A percentile compares a stretch with the other conserved stretches of the same genome.
Conservation (phyloP, 2,113 vertebrate species). For the Carassius carassius region DNA sequence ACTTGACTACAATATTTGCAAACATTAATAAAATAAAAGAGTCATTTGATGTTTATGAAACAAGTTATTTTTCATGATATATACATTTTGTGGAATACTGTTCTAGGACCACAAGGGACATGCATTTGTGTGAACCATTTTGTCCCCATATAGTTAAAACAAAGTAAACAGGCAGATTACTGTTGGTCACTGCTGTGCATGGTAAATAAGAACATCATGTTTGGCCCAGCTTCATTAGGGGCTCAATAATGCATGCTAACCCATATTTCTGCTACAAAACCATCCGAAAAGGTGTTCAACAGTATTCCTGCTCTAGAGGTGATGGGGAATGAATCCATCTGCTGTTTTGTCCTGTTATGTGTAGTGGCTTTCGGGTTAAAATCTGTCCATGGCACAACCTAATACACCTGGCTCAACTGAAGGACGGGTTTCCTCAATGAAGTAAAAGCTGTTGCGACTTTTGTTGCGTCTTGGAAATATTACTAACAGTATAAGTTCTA, state of each 20-base stretch:
- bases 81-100: too few relatives aligned
- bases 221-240: not conserved
- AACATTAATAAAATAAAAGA: not conserved
- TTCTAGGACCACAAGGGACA: not conserved
- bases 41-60: not conserved
- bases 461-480: too few relatives aligned
- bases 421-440: too few relatives aligned
- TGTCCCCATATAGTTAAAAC: not conserved
- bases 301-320: not conserved
- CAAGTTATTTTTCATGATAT: not conserved
- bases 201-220: slow-evolving; percentile 19
- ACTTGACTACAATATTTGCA: not conserved
- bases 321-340: too few relatives aligned
- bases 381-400: too few relatives aligned
- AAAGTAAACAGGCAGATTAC: slow-evolving; percentile 5
- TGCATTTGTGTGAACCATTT: not conserved
- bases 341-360: too few relatives aligned
- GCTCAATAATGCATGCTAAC: not conserved
- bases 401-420: too few relatives aligned
- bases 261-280: not conserved
- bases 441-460: too few relatives aligned
- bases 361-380: too few relatives aligned
- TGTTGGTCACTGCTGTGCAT: not conserved
- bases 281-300: not conserved
- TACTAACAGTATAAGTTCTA: too few relatives aligned